Percentiles rank a stretch among this genome's conserved stretches.
phyloP scores from a whole-genome alignment of 2,888 invertebrate genomes.

The Nebria salina region DNA sequence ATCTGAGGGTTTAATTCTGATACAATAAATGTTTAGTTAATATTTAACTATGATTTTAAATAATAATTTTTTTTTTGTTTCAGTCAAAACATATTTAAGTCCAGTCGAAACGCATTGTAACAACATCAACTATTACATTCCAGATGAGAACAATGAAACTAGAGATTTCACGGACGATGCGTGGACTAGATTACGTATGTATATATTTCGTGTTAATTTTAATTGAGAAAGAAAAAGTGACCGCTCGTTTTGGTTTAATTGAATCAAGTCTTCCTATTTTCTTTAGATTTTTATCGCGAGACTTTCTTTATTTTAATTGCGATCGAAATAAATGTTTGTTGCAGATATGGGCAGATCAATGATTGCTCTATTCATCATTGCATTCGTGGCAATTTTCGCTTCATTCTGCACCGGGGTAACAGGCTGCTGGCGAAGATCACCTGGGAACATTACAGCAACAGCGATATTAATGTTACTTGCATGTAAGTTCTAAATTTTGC shows the following conservation, averaged over 20 bases:
- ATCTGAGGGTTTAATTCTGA: no score
- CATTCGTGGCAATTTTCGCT: slow-evolving; percentile 89
- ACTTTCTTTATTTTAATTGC: slow-evolving; percentile 4
- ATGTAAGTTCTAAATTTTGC: slow-evolving; percentile 70
- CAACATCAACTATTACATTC: slow-evolving; percentile 93
- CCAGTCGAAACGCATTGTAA: slow-evolving; percentile 95
- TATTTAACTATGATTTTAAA: not conserved
- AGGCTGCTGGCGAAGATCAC: slow-evolving; percentile 96
- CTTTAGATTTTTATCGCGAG: not conserved
- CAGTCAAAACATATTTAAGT: slow-evolving; percentile 88
- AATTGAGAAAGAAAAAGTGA: slow-evolving; percentile 10
- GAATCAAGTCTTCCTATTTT: not conserved
- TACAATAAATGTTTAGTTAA: no score
- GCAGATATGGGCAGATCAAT: slow-evolving; percentile 89
- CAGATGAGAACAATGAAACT: slow-evolving; percentile 86
- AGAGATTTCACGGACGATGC: slow-evolving; percentile 82
- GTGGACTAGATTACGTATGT: slow-evolving; percentile 84
- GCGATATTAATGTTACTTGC: slow-evolving; percentile 89
- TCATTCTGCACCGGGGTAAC: slow-evolving; percentile 96
- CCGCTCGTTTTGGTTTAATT: not conserved
- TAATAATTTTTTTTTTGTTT: slow-evolving; percentile 63
- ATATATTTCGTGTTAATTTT: slow-evolving; percentile 29
- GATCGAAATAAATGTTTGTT: slow-evolving; percentile 53
- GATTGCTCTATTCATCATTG: slow-evolving; percentile 92
- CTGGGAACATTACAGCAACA: slow-evolving; percentile 92